Evolutionary conservation across 2,113 vertebrate genomes (phyloP).

Genomic region (Agelaius tricolor): DNA sequence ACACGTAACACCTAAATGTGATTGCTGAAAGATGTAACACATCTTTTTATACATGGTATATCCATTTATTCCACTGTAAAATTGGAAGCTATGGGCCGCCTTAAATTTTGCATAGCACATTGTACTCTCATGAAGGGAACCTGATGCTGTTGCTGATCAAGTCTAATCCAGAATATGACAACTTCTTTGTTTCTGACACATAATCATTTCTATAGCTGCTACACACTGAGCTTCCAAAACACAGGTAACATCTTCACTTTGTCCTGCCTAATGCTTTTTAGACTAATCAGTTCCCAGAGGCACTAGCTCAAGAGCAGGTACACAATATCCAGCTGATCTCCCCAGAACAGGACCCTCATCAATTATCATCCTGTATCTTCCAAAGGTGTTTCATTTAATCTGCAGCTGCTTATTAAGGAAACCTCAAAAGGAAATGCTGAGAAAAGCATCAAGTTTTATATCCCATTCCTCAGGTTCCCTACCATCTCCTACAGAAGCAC

Average conservation of each 20-base stretch:
- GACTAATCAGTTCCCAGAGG: neutral
- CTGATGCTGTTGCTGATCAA: neutral
- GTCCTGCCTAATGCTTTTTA: neutral
- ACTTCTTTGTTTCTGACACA: neutral
- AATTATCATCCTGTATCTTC: neutral
- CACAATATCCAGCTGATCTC: neutral
- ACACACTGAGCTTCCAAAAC: neutral
- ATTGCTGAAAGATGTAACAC: neutral
- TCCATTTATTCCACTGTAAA: neutral
- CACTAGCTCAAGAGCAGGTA: neutral
- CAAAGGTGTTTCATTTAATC: neutral
- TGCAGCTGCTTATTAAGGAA: neutral
- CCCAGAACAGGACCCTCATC: neutral
- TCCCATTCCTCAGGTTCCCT: neutral
- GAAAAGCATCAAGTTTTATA: neutral
- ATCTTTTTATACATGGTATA: neutral
- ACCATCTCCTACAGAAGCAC: neutral
- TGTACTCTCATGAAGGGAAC: neutral
- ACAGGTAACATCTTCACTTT: neutral
- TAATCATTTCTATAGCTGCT: neutral
- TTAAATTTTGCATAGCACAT: neutral
- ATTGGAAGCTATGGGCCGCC: neutral
- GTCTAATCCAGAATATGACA: fast-evolving
- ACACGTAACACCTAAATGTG: neutral
- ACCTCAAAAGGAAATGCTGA: neutral